A percentile compares a stretch with the other conserved stretches of the same genome.
These are phyloP conservation scores for Philaethria dido DNA, from an alignment of 2,888 invertebrate species.

Conservation along the genomic window DNA sequence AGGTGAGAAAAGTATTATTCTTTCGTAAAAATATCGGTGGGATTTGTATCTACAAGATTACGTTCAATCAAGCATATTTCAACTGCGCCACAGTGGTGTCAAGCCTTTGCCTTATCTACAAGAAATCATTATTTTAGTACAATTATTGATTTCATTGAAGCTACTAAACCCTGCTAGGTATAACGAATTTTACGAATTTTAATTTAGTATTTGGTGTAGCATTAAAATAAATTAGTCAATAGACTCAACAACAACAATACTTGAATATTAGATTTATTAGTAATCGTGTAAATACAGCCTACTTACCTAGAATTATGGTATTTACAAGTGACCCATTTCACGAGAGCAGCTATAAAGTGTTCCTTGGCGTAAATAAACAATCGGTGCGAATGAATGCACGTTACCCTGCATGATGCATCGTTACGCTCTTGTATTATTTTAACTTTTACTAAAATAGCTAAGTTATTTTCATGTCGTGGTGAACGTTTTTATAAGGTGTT, in stretches of 20 bases:
- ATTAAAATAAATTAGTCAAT: neutral
- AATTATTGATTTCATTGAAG: neutral
- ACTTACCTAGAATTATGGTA: constrained; percentile 15
- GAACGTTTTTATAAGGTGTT: neutral
- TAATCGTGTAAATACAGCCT: neutral
- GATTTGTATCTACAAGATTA: neutral
- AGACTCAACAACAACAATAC: neutral
- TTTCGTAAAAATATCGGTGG: neutral
- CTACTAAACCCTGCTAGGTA: neutral
- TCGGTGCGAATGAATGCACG: constrained; percentile 26
- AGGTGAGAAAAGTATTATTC: neutral
- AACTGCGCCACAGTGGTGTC: neutral
- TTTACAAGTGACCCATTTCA: constrained; percentile 29
- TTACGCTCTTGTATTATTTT: constrained; percentile 20
- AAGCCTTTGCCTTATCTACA: neutral
- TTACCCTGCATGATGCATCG: constrained; percentile 24
- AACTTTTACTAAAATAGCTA: constrained; percentile 2
- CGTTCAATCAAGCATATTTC: neutral
- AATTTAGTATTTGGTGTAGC: too few relatives aligned
- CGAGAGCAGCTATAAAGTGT: constrained; percentile 17
- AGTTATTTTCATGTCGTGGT: neutral
- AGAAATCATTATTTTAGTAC: neutral
- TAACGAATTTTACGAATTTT: neutral
- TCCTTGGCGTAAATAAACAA: constrained; percentile 25
- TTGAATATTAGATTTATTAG: constrained; percentile 13